Conservation (phyloP, 92 coral and sea anemone genomes). For the Bergia sp. region DNA sequence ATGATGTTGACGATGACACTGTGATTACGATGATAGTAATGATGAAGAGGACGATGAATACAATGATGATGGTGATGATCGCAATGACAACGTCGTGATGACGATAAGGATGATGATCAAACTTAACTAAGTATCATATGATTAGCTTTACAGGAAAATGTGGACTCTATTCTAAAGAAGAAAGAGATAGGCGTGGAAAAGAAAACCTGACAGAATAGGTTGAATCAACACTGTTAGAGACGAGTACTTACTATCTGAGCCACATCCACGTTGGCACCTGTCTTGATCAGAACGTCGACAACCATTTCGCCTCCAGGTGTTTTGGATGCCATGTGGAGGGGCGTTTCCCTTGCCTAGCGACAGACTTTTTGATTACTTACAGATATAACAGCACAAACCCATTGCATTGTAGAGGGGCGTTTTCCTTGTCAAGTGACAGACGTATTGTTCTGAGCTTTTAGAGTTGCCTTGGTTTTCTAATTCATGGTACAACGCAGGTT, state of each 20-base stretch:
- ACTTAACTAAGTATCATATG: too few species aligned
- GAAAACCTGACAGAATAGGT: neutral
- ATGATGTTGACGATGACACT: too few species aligned
- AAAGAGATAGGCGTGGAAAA: neutral
- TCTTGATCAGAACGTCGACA: slow-evolving; percentile 85
- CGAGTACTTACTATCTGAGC: slow-evolving; percentile 64
- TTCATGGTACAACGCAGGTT: too few species aligned
- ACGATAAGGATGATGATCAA: too few species aligned
- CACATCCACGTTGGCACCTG: slow-evolving; percentile 86
- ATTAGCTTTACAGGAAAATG: neutral
- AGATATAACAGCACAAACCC: neutral
- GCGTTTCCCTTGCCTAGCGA: slow-evolving; percentile 77
- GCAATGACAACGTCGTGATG: too few species aligned
- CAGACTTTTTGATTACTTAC: neutral
- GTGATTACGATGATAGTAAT: too few species aligned
- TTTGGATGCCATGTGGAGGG: slow-evolving; percentile 90
- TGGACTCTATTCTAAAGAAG: neutral
- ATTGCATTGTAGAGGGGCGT: slow-evolving; percentile 69
- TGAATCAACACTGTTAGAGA: neutral
- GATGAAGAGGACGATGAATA: too few species aligned
- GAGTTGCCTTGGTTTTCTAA: too few species aligned
- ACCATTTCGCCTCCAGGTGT: slow-evolving; percentile 81
- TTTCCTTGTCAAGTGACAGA: slow-evolving; percentile 66
- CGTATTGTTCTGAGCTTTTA: neutral
- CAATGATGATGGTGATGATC: too few species aligned